Base-by-base conservation (phyloP, 2,888 invertebrate genomes). In the Drosophila fulvimacula region DNA sequence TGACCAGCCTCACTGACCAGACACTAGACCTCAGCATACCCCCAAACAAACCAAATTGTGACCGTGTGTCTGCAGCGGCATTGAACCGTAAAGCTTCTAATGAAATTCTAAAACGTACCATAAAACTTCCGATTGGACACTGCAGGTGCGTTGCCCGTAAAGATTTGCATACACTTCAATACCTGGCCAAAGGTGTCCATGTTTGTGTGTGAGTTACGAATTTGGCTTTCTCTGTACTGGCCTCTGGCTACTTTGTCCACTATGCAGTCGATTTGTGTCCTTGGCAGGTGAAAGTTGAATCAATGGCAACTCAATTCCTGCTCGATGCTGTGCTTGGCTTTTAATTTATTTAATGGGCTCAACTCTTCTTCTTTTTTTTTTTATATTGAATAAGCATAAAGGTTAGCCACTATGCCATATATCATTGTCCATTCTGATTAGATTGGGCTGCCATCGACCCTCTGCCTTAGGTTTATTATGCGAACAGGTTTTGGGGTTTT, bases 81-180 rank as follows among this genome's bases (percentile, higher is more conserved):
- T 46, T 46, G 44, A 64, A 59, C 68, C 73, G 56, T 58, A 62
- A 57, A 62, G 79, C 69, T 62, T 69, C 78, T 81, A 83, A 78
- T 80, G 81, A 72, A 79, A 79, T 76, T 73, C 80, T 72, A 72
- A 83, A 82, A 70, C 70, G 81, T 72, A 81, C 72, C 86, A 79
- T 76, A 81, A 73, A 81, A 82, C 83, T 71, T 73, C 58, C 63
- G 55, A 30, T 69, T 62, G 55, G 51, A 44, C 51, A 27, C 46
- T 81, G 82, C 76, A 73, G 76, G 64, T 79, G 76, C 53, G 49
- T 65, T 49, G 44, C 15, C 34, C 13, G 34, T 24, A 9, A 52
- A 56, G 64, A 63, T 76, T 76, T 76, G 79, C 66, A 76, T 78
- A 55, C n/a, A 49, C 39, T 19, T 10, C 11, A 15, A 32, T 46